Base-by-base conservation (phyloP, 2,113 vertebrate genomes). In the Chitala chitala region DNA sequence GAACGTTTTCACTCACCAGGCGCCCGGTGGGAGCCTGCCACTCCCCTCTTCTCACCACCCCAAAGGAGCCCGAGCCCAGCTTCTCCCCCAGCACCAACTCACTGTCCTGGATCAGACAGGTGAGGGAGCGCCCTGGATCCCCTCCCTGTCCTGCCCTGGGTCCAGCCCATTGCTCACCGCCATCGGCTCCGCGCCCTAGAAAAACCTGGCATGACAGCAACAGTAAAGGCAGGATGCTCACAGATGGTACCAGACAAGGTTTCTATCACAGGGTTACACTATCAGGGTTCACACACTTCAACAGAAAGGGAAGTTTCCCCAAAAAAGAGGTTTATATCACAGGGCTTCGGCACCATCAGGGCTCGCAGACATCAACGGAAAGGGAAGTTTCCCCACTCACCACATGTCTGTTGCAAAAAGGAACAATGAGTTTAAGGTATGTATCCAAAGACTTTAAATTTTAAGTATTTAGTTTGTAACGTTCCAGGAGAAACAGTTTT, bases 41-140 rank as follows among this genome's bases (percentile, higher is more conserved):
- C 29, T 94, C 88, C 1, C 89, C 94, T 48, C 81, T 90, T 61
- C 83, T 89, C 68, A 96, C 94, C 74, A 94, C 90, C 0, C 94
- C 94, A 5, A 94, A 96, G 78, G 93, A 94, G 15, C 94, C 94
- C 0, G 91, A 91, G 17, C 94, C 94, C 75, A 96, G 80, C 31
- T 85, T 89, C 76, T 96, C 92, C 0, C 80, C 84, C 73, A 93
- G 83, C 33, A 79, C 5, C 79, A 95, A 84, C 72, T 94, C 92
- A n/a, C 76, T 82, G 71, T 95, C 92, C 65, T 92, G 92, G 79
- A 96, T 94, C 55, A 96, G 88, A 81, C 85, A 88, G 0, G 93
- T 92, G 2, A 94, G 84, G 40, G 89, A 81, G 3, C 84, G 79
- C 3, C 86, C 85, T 0, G 65, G 26, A 0, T 94, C 93, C 44